Conservation (phyloP, 1,140 invertebrate species). For the Caenorhabditis tropicalis region DNA sequence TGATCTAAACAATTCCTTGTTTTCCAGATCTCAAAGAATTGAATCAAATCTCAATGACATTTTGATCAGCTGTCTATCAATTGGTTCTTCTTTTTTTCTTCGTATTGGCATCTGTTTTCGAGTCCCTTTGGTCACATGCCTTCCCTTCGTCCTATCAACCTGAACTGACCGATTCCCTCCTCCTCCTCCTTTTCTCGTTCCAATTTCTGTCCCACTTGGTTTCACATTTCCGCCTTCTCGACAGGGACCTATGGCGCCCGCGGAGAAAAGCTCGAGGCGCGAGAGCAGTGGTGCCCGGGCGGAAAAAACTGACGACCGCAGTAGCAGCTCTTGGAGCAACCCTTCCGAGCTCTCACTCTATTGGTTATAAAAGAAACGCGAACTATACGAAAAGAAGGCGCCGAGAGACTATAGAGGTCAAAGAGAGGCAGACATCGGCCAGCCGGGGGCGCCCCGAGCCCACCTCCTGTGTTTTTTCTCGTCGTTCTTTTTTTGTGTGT, state of each 20-base stretch:
- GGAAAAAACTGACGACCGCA: slow-evolving; percentile 40
- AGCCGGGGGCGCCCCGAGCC: slow-evolving; percentile 41
- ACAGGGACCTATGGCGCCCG: slow-evolving; percentile 11
- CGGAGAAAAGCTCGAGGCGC: slow-evolving; percentile 33
- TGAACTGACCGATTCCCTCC: slow-evolving; percentile 37
- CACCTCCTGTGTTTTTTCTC: slow-evolving; percentile 41
- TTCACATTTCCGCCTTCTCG: neutral
- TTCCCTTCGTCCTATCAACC: neutral
- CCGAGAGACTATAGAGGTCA: neutral
- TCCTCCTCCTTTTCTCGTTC: too few species aligned
- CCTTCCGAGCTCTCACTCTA: slow-evolving; percentile 20
- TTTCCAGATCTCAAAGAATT: neutral
- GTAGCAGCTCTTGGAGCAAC: neutral
- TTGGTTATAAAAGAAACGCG: slow-evolving; percentile 45
- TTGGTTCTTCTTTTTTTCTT: slow-evolving; percentile 11
- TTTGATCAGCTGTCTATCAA: slow-evolving; percentile 27
- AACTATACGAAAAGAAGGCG: slow-evolving; percentile 38
- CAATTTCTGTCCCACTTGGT: neutral
- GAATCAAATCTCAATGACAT: neutral
- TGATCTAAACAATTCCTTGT: neutral
- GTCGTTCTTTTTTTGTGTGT: slow-evolving; percentile 44
- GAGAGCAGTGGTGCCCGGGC: slow-evolving; percentile 11
- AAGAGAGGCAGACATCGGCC: slow-evolving; percentile 21
- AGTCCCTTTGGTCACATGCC: slow-evolving; percentile 19
- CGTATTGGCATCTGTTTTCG: slow-evolving; percentile 21